A percentile compares a stretch with the other conserved stretches of the same genome.
Conservation (phyloP, 1,140 invertebrate genomes). For the Drosophila busckii region DNA sequence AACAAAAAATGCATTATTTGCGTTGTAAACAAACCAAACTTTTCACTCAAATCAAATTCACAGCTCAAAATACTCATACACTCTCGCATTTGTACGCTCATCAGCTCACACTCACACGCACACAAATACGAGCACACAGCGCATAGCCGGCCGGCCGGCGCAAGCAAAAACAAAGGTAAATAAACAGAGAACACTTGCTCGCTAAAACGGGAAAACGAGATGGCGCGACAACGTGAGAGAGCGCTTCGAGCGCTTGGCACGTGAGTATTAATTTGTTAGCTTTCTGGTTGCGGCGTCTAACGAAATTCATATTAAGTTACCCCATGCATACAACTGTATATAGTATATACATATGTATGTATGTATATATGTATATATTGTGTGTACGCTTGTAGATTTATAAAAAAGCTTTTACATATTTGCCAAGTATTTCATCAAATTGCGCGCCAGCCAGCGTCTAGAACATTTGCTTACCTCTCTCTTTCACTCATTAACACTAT, state of each 20-base stretch:
- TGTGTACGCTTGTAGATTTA: too few relatives aligned
- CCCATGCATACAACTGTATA: neutral
- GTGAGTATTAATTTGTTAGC: slow-evolving; percentile 5
- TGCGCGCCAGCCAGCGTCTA: slow-evolving; percentile 1
- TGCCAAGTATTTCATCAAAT: slow-evolving; percentile 3
- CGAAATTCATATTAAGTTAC: slow-evolving; percentile 20
- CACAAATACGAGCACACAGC: slow-evolving; percentile 8
- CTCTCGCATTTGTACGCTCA: neutral
- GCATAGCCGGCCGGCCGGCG: slow-evolving; percentile 15
- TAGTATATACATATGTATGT: too few relatives aligned
- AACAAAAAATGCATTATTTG: slow-evolving; percentile 21
- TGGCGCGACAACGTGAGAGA: slow-evolving; percentile 2
- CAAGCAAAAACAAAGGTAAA: slow-evolving; percentile 41
- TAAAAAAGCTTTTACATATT: slow-evolving; percentile 10
- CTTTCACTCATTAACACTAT: neutral
- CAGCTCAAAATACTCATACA: neutral
- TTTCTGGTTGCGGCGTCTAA: slow-evolving; percentile 10
- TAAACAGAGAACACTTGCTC: slow-evolving; percentile 39
- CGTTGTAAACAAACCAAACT: slow-evolving; percentile 19
- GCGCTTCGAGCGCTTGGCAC: too few relatives aligned
- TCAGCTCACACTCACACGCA: neutral
- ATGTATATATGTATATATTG: slow-evolving; percentile 1
- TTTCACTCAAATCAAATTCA: slow-evolving; percentile 27
- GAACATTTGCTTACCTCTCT: neutral
- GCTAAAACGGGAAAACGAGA: neutral